Evolutionary conservation across 1,140 invertebrate genomes (phyloP), one percentile per base, ranked within the genome.

Genomic region (Tetramorium simillimum): DNA sequence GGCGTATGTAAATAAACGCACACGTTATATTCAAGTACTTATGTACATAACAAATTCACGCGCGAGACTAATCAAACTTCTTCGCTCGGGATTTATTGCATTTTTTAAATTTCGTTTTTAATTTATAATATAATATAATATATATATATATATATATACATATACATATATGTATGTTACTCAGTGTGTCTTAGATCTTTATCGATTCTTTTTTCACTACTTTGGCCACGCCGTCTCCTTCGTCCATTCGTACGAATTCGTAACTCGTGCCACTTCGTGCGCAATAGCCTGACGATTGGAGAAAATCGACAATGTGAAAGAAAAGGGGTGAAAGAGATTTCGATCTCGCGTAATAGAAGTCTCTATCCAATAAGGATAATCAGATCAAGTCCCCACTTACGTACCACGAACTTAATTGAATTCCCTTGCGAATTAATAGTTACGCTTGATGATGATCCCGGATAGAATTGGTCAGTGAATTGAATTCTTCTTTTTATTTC

Each of bases 41-140:
- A 90, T 92, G 86, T 92, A 92, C 85, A 88, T 90, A 91, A 46
- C 76, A 90, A 72, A 91, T 91, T 88, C 56, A 46, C n/a, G 65
- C 86, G 62, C 78, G 72, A 77, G 62, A 82, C 63, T 90, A 56
- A 90, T 58, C 72, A 88, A 62, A 85, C 67, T 78, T 69, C 24
- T 78, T 81, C 46, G 70, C 46, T 75, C 72, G 80, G 18, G 18
- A 75, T 87, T 78, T 85, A 72, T 81, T 60, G 21, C 63, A 49
- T 69, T 67, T 60, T n/a, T 28, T 28, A 60, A 43, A 89, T 87
- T 90, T 72, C 43, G 56, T 33, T 90, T 86, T 90, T 90, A 89
- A 67, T 82, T 82, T 56, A 53, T 49, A 69, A 24, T 40, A 40
- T 65, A 37, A 33, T 33, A n/a, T 14, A 3, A 46, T 46, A 65